Evolutionary conservation across 2,113 vertebrate genomes (phyloP), one percentile per base, ranked within the genome.

Genomic region (Otis tarda): DNA sequence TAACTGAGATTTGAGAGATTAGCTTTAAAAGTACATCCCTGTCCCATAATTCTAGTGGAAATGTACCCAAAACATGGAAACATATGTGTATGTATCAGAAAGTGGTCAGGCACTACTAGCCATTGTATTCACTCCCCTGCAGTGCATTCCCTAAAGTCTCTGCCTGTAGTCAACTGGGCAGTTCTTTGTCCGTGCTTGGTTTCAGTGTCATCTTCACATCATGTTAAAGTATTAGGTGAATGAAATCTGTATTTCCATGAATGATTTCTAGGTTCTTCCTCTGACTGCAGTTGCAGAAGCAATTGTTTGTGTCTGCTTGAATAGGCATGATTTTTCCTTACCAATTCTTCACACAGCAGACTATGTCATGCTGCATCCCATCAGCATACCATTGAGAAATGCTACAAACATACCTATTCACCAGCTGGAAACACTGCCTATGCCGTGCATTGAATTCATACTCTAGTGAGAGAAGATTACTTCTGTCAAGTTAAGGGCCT

Each of bases 41-140:
- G 23, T 14, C 24, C 31, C 1, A 1, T 43, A 67, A 74, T 77
- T 77, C n/a, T 21, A 30, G 15, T 57, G 19, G 31, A 53, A 79
- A 76, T 60, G 23, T 8, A 37, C 10, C 6, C 24, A 10, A 64
- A 80, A 56, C 39, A 10, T 73, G 1, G 14, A 31, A 82, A n/a
- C 3, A 17, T 25, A 10, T 2, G 4, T 41, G 8, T 24, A 6
- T 30, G 7, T 43, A 5, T 68, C 31, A 37, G 25, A 15, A 6
- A 63, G 37, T 27, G 47, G 47, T 31, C 28, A 27, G 47, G 15
- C 20, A 37, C 7, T 41, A 3, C 25, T 55, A 55, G 21, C 6
- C 15, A 27, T 12, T 52, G 19, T 45, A n/a, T 10, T 82, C 25
- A 6, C 11, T 50, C 10, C 22, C 0, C 0, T 41, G 11, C 10